Evolutionary conservation across 1,140 invertebrate species (phyloP).

Genomic region (Drosophila novamexicana): DNA sequence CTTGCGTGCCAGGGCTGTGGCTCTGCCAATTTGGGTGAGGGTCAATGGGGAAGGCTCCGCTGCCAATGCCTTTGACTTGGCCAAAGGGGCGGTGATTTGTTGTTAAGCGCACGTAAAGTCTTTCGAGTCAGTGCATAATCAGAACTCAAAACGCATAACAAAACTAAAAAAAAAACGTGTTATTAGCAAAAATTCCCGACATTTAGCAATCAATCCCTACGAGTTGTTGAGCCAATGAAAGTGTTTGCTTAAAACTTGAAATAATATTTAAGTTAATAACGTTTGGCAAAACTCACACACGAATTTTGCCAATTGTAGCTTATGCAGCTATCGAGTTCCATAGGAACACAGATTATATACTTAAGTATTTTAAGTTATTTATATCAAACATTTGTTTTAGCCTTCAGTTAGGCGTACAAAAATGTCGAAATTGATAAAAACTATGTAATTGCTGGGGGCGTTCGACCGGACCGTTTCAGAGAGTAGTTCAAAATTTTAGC

Average conservation of each 20-base stretch:
- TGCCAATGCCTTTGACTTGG: constrained; percentile 14
- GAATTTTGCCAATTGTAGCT: background rate
- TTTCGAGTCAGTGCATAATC: background rate
- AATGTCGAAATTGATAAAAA: constrained; percentile 5
- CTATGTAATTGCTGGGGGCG: background rate
- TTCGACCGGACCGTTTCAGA: background rate
- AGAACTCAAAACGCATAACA: background rate
- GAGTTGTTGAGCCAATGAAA: background rate
- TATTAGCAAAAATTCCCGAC: too few species aligned
- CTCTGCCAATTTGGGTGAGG: constrained; percentile 41
- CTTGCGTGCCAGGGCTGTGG: constrained; percentile 40
- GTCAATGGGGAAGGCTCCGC: constrained; percentile 41
- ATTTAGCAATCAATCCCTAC: too few species aligned
- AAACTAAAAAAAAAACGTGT: too few species aligned
- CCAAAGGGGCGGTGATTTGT: constrained; percentile 30
- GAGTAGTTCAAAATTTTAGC: constrained; percentile 15
- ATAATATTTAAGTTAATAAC: background rate
- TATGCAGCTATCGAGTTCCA: background rate
- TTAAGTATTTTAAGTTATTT: background rate
- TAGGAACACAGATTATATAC: background rate
- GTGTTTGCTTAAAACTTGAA: background rate
- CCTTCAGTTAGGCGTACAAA: constrained; percentile 2
- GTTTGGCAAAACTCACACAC: background rate
- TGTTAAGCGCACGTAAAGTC: background rate
- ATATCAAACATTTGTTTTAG: constrained; percentile 5